Evolutionary conservation across 2,113 vertebrate genomes (phyloP).

Genomic region (Serilophus lunatus): DNA sequence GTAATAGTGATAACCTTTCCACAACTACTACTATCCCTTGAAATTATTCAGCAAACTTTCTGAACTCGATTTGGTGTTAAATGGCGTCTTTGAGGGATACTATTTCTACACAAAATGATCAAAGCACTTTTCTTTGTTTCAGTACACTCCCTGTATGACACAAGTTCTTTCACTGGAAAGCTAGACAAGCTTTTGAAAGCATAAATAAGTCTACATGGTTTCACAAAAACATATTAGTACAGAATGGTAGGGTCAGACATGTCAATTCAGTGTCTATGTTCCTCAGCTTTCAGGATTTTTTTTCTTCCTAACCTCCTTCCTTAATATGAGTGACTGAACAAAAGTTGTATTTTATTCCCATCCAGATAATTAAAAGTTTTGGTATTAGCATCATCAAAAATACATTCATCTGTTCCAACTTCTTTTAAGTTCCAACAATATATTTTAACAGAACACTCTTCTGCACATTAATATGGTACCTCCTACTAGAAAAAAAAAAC

Average conservation of each 20-base stretch:
- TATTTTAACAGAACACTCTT: background rate
- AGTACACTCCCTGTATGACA: background rate
- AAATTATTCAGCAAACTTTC: background rate
- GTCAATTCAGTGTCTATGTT: background rate
- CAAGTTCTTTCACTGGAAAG: background rate
- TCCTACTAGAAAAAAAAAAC: background rate
- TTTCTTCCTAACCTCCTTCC: background rate
- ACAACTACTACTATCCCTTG: rapidly evolving
- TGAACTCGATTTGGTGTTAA: background rate
- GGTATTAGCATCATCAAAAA: background rate
- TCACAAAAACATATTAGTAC: background rate
- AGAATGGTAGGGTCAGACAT: background rate
- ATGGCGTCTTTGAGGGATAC: background rate
- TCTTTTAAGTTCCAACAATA: background rate
- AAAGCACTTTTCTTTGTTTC: background rate
- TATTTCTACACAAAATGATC: background rate
- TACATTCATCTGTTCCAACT: background rate
- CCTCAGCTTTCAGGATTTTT: no score
- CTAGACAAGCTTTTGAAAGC: background rate
- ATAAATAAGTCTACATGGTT: background rate
- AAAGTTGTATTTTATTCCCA: background rate
- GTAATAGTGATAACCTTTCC: background rate
- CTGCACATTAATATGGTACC: background rate
- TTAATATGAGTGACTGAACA: background rate
- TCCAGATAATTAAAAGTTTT: background rate